Base-by-base conservation (phyloP, 1,140 invertebrate species). In the Hesperophylax magnus region DNA sequence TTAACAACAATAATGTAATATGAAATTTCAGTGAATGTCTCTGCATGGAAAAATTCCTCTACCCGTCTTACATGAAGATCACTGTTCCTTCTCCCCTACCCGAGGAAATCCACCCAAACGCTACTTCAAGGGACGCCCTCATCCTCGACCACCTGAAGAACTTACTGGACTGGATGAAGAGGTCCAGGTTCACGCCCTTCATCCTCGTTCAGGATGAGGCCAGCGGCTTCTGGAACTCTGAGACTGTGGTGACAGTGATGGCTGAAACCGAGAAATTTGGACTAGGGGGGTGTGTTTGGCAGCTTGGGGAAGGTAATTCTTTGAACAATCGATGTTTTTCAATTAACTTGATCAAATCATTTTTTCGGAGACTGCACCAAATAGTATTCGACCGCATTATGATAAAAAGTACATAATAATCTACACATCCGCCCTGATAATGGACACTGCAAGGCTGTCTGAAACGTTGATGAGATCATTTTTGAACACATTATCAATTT, bases 251-350 rank as follows among this genome's bases (percentile, higher is more conserved):
- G 20, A 87, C 92, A 53, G 87, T 93, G 8, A 86, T 94, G 17
- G 89, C 91, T 0, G 88, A 92, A 14, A 91, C 90, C n/a, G 91
- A 93, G 84, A 88, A 90, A 65, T 88, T 90, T 56, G 88, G 89
- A 20, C 87, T 92, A 69, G 91, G 88, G 31, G 87, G 91, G 9
- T 92, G 89, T 17, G 87, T 86, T 58, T 94, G 92, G 93, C 92
- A 94, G 84, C 84, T 94, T n/a, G 92, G 93, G 52, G 92, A 93
- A 85, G 93, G 93, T 94, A 86, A 86, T 63, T 20, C 39, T 71
- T 18, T 15, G 5, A 52, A 76, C n/a, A 63, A n/a, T n/a, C n/a
- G n/a, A n/a, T n/a, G n/a, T n/a, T n/a, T n/a, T n/a, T n/a, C n/a
- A n/a, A n/a, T n/a, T n/a, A n/a, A n/a, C n/a, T n/a, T n/a, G n/a